Base-by-base conservation (phyloP, 92 coral and sea anemone genomes). In the Zoanthus solanderi region DNA sequence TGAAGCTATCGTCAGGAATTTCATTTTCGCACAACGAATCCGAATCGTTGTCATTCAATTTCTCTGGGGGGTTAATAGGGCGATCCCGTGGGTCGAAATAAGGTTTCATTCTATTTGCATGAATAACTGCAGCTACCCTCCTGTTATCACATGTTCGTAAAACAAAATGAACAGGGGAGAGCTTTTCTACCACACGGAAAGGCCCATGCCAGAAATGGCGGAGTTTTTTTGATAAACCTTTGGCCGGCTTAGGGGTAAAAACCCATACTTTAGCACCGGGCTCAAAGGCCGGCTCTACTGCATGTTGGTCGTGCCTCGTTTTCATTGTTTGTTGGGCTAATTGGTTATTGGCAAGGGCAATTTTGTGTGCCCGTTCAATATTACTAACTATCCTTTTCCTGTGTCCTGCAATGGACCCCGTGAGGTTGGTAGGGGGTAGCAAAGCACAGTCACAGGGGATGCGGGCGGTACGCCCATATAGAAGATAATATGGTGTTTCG, bases 311-410 rank as follows among this genome's bases (percentile, higher is more conserved):
- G 29, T 94, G 91, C 6, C 82, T 68, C 5, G 74, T 88, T 63
- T 92, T 92, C 95, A 92, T 92, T 53, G 77, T 77, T 79, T 90
- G 91, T 78, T 92, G 95, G 16, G 94, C 92, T 37, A 71, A 37
- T 56, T 90, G 92, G 13, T 78, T 92, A 42, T 89, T 89, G 13
- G 44, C 57, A 2, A 82, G 82, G 0, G 95, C 95, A 1, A 92
- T 65, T 14, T 87, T 86, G 6, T 90, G 93, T 9, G 91, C 93
- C 13, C 84, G 78, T 83, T 92, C 96, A 0, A 93, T 52, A 13
- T 90, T 83, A 14, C 37, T 32, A 0, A 93, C 94, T 11, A 93
- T 90, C 10, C 96, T 91, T 16, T 75, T 84, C 4, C 90, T 69
- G 57, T 94, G 94, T 74, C 91, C 97, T 0, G 92, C 87, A 0